Evolutionary conservation across 2,797 vertebrate genomes (phyloP), one percentile per base, ranked within the genome.

Genomic region (Chloroceryle amazona): DNA sequence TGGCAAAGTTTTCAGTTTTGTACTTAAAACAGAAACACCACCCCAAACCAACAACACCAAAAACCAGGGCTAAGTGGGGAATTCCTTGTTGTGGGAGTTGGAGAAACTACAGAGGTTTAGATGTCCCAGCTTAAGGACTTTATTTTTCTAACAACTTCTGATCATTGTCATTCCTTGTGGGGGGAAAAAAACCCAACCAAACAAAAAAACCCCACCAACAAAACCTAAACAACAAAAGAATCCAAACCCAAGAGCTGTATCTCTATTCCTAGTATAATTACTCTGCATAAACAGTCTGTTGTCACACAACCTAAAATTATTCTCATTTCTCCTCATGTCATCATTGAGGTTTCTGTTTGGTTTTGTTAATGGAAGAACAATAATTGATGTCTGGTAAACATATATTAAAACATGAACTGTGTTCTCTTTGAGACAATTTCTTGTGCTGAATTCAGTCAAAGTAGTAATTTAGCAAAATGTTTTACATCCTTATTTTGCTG

Each of bases 251-350:
- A 62, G 91, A 94, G 46, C 81, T 90, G 70, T 81, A 89, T 85
- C 63, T 91, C 22, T 75, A 3, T 85, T 94, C 35, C 23, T 33
- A 8, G n/a, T 62, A 46, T 62, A 85, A 93, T 90, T 86, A 65
- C 78, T 68, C n/a, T 79, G 35, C 62, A n/a, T 60, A 83, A 94
- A 31, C 73, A 89, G 41, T 71, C 80, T 90, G 83, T 90, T 93
- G 37, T 81, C 55, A 35, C 67, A 72, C 78, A 89, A 79, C 61
- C 49, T 67, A 78, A 92, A 92, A 68, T 79, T 86, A 20, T 61
- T 71, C 35, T 81, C 58, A 49, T 86, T 93, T 92, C 41, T 89
- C 46, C 83, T 44, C 23, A 7, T 81, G 62, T 72, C 10, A 39
- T 90, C 39, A 10, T 65, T 73, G 55, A 29, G 28, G 41, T 76